Evolutionary conservation across 2,797 vertebrate genomes (phyloP).

Genomic region (Staurois parvus): DNA sequence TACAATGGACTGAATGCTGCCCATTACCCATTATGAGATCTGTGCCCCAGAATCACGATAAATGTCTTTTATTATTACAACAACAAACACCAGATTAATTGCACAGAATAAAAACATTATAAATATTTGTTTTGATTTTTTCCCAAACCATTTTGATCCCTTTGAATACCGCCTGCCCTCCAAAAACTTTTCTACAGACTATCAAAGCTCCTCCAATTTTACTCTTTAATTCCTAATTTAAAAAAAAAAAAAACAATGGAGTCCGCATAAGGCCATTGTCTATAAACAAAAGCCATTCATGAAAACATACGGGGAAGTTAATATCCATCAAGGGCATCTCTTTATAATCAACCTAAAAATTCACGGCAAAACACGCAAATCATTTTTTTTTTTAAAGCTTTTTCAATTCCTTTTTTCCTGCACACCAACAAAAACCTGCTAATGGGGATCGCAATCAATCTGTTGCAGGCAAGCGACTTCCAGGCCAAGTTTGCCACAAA

Average conservation of each 20-base stretch:
- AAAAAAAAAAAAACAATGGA: background rate
- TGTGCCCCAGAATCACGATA: too few species aligned
- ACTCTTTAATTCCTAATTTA: background rate
- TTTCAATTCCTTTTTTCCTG: background rate
- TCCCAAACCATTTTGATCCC: too few species aligned
- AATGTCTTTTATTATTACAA: too few species aligned
- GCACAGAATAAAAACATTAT: too few species aligned
- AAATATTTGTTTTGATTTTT: too few species aligned
- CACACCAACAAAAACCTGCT: background rate
- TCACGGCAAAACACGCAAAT: conserved; percentile 1
- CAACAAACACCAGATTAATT: too few species aligned
- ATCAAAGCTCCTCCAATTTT: background rate
- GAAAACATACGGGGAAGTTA: conserved; percentile 2
- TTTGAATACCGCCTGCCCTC: too few species aligned
- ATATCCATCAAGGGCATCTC: conserved; percentile 1
- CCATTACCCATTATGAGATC: too few species aligned
- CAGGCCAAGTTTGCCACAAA: background rate
- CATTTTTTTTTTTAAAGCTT: too few species aligned
- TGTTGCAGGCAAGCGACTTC: background rate
- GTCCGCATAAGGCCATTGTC: background rate
- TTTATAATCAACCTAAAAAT: conserved; percentile 5
- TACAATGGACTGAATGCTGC: too few species aligned
- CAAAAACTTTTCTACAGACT: background rate
- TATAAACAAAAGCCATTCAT: background rate
- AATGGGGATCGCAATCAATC: background rate